Evolutionary conservation across 2,113 vertebrate species (phyloP).

Genomic region (Reinhardtius hippoglossoides): DNA sequence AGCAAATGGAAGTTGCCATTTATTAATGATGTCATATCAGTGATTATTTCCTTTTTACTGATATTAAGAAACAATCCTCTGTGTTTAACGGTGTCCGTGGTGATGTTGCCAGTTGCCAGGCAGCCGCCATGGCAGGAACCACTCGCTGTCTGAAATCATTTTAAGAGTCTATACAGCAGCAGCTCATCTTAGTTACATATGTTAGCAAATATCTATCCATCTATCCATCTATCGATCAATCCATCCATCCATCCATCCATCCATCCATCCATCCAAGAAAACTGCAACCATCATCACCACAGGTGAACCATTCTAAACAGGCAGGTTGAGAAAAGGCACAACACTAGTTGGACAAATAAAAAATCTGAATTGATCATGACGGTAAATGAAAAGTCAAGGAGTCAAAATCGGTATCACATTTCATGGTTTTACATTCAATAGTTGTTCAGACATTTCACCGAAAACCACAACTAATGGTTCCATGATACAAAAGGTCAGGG

Average conservation of each 20-base stretch:
- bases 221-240: too few relatives aligned
- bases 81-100: background rate
- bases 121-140: background rate
- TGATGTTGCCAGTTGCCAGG: constrained; percentile 6
- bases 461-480: background rate
- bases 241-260: too few relatives aligned
- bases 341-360: too few relatives aligned
- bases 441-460: background rate
- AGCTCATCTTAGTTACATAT: background rate
- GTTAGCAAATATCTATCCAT: too few relatives aligned
- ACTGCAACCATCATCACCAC: too few relatives aligned
- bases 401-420: background rate
- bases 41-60: background rate
- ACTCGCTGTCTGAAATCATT: background rate
- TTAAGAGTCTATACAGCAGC: background rate
- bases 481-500: background rate
- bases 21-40: background rate
- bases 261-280: too few relatives aligned
- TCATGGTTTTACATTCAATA: background rate
- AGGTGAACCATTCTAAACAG: too few relatives aligned
- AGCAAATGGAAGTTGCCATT: background rate
- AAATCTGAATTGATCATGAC: background rate
- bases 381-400: background rate
- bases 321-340: too few relatives aligned
- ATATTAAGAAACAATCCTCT: background rate